Evolutionary conservation across 2,888 invertebrate genomes (phyloP), one percentile per base, ranked within the genome.

Genomic region (Saturnia japonica): DNA sequence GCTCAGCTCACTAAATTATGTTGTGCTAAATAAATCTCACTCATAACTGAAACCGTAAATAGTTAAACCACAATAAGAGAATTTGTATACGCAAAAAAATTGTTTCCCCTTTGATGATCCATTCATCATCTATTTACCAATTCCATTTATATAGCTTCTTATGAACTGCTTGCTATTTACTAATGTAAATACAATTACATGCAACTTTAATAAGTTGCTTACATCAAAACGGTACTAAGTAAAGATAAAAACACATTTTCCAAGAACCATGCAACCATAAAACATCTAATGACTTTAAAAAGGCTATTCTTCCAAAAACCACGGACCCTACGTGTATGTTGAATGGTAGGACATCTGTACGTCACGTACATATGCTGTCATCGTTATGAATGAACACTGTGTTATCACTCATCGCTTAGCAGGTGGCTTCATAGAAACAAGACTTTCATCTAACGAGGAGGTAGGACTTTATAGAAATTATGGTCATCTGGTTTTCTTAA

Each of bases 371-470:
- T 51, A 67, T 64, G 64, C 40, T 64, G 73, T 70, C 72, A 70
- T 73, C 73, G 77, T 80, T 82, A 83, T 83, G 82, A 81, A 83
- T 82, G 82, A 79, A 82, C 76, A 73, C 72, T 72, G 72, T 76
- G 76, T 79, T 83, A 83, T 82, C 81, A 75, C 72, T 45, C 70
- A 74, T 76, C 78, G 72, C 75, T 62, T 77, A 73, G 78, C 80
- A 80, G 80, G 82, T 82, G 80, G 78, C 81, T 86, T 85, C 84
- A 80, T 81, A 82, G 84, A 83, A 84, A 81, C 77, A 81, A 80
- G 81, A 70, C 71, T 72, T 68, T 34, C 67, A 66, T 72, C 74
- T 82, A 82, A 84, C 82, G 76, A 83, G 80, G 74, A 70, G 14
- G 67, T 72, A 69, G 22, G 57, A 70, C 75, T 76, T 78, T 77